Evolutionary conservation across 2,888 invertebrate species (phyloP).

Genomic region (Drosophila paucipuncta): DNA sequence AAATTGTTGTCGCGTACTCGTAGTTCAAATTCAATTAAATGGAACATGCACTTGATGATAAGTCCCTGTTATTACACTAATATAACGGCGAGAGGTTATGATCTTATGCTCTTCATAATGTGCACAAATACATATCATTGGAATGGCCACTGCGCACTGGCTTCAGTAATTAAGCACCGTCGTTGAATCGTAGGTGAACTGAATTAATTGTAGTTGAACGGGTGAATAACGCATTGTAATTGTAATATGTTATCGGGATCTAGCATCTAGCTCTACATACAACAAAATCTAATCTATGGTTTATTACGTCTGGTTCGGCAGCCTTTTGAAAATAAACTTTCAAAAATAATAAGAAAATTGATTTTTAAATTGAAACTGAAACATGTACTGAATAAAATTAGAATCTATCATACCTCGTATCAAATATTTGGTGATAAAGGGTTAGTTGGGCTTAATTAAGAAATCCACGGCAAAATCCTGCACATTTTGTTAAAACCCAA

Average conservation of each 20-base stretch:
- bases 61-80: slow-evolving; percentile 38
- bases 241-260: background rate
- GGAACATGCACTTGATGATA: slow-evolving; percentile 44
- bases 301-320: background rate
- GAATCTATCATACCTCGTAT: too few relatives aligned
- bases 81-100: slow-evolving; percentile 1
- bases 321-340: background rate
- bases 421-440: too few relatives aligned
- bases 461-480: background rate
- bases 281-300: background rate
- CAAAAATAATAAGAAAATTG: background rate
- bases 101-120: background rate
- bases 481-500: background rate
- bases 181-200: background rate
- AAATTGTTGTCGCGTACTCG: slow-evolving; percentile 35
- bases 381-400: too few relatives aligned
- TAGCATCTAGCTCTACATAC: background rate
- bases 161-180: background rate
- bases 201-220: background rate
- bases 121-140: slow-evolving; percentile 10
- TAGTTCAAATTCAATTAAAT: slow-evolving; percentile 53
- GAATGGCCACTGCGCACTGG: background rate
- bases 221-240: background rate
- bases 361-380: background rate
- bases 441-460: too few relatives aligned